A percentile compares a stretch with the other conserved stretches of the same genome.
Conservation (phyloP, 37 sponge, comb jelly and placozoan genomes). For the Oscarella lobularis region DNA sequence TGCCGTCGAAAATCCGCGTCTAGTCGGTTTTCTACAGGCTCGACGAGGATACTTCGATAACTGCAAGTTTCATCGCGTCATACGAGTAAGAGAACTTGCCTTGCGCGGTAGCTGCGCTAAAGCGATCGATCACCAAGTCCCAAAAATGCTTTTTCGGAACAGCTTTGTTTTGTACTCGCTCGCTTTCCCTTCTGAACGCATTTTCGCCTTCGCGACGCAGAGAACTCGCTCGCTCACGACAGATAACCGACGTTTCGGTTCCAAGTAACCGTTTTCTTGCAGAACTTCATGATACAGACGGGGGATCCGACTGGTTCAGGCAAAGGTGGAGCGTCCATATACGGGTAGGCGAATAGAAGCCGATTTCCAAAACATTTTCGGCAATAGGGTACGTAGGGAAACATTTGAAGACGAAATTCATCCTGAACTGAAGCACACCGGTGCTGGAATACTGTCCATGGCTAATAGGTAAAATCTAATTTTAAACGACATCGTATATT, state of each 20-base stretch:
- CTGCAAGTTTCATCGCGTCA: conserved; percentile 89
- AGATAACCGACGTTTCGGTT: too few species aligned
- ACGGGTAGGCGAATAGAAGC: conserved; percentile 34
- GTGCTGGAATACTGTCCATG: conserved; percentile 97
- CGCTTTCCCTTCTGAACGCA: too few species aligned
- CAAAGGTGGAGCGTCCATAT: conserved; percentile 93
- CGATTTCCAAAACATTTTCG: not conserved
- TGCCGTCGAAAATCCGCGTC: not conserved
- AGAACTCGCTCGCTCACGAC: too few species aligned
- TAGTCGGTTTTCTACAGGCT: conserved; percentile 22
- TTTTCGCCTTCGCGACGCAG: too few species aligned
- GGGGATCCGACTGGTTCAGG: conserved; percentile 99
- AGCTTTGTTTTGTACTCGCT: too few species aligned
- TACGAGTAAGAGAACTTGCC: conserved; percentile 66
- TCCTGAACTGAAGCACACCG: conserved; percentile 90
- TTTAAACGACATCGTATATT: not conserved
- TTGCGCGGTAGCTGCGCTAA: too few species aligned
- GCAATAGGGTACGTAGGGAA: not conserved
- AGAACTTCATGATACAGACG: conserved; percentile 95
- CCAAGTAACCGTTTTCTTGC: too few species aligned
- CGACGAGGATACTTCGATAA: conserved; percentile 73
- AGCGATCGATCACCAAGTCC: too few species aligned
- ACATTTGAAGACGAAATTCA: conserved; percentile 92
- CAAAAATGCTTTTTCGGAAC: too few species aligned
- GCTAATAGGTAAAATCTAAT: conserved; percentile 66